Base-by-base conservation (phyloP, 92 coral and sea anemone genomes). In the Micromussa lordhowensis region DNA sequence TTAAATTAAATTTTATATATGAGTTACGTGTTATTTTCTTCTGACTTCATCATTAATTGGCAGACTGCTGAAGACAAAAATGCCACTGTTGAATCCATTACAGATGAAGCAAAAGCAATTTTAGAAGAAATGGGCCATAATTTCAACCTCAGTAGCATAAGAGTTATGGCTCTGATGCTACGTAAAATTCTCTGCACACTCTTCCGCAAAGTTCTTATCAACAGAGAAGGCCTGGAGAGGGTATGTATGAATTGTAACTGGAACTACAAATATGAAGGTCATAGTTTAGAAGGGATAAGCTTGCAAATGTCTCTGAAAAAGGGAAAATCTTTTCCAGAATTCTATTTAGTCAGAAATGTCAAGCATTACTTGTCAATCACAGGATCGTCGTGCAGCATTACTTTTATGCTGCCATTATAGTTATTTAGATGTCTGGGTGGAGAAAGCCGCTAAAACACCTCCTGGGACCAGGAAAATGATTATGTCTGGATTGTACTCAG, bases 111-210 rank as follows among this genome's bases (percentile, higher is more conserved):
- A n/a, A 91, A 93, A 79, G 94, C 91, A 78, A 93, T 96, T 83
- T 85, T 98, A 77, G 94, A 91, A 82, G 99, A 98, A 78, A 98
- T 98, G 96, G 99, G 98, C 16, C 99, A 98, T 77, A 94, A 94
- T 48, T 96, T 94, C 64, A 96, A 84, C 64, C 84, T 98, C 68
- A 98, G 88, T 51, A 96, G 96, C 31, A 88, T 98, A 31, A 90
- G 99, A 12, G 91, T 94, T 44, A 92, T 96, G 98, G 99, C 98
- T 48, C 90, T 91, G n/a, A 54, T 93, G 89, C 81, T 98, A 87
- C 91, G 96, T 32, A 98, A 98, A 90, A 96, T 98, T 22, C 93
- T 98, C 36, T 88, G 96, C 81, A 92, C 96, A 30, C 91, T 98
- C 19, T 96, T 92, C 54, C 91, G 95, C 29, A 95, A 94, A 77